Conservation (phyloP, 2,888 invertebrate genomes). For the Strigamia maritima region DNA sequence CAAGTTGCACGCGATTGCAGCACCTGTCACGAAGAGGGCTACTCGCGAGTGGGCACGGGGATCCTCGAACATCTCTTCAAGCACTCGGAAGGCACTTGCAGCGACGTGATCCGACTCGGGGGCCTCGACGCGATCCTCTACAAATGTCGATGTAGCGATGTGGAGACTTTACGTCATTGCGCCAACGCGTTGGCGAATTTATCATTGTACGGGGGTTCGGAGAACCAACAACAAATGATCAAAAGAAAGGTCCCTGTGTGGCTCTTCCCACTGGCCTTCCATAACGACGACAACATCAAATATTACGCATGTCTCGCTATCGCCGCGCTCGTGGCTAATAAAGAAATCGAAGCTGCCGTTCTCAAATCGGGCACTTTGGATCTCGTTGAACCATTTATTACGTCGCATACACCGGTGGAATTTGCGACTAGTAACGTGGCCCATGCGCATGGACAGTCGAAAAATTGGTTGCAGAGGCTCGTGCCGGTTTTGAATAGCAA, state of each 20-base stretch:
- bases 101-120: conserved; percentile 84
- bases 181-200: conserved; percentile 95
- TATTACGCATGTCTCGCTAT: conserved; percentile 98
- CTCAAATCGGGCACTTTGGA: conserved; percentile 93
- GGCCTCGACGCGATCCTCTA: conserved; percentile 92
- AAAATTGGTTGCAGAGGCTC: conserved; percentile 86
- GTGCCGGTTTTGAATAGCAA: conserved; percentile 93
- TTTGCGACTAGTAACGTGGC: conserved; percentile 89
- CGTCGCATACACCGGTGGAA: conserved; percentile 87
- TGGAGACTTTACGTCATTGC: conserved; percentile 89
- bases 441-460: conserved; percentile 93
- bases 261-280: conserved; percentile 96
- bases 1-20: conserved; percentile 84
- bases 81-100: conserved; percentile 92
- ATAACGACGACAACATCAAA: conserved; percentile 92
- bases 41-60: conserved; percentile 84
- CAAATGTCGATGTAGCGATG: conserved; percentile 88
- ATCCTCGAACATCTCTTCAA: conserved; percentile 92
- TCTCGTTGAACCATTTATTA: conserved; percentile 94
- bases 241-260: conserved; percentile 90
- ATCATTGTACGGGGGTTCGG: conserved; percentile 92
- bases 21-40: conserved; percentile 46
- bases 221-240: conserved; percentile 97
- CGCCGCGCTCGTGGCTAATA: conserved; percentile 91
- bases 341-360: conserved; percentile 96